Evolutionary conservation across 2,113 vertebrate genomes (phyloP).

Genomic region (Marcusenius ussheri): DNA sequence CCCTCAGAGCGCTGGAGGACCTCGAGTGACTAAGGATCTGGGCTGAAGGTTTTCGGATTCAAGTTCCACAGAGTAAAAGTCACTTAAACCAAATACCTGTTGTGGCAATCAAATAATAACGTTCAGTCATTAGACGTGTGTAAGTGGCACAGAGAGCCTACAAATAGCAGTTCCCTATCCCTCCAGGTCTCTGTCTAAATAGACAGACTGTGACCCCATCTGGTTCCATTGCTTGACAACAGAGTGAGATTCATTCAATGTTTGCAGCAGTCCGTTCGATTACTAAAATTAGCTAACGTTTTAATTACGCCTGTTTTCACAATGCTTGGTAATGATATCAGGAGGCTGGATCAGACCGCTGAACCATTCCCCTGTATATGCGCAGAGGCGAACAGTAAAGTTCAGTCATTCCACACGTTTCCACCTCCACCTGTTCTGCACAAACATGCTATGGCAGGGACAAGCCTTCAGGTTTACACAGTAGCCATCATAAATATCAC

Average conservation of each 20-base stretch:
- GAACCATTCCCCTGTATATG: not conserved
- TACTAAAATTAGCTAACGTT: not conserved
- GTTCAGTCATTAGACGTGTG: not conserved
- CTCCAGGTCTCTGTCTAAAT: not conserved
- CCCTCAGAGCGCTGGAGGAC: not conserved
- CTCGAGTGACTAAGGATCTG: not conserved
- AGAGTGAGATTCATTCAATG: not conserved
- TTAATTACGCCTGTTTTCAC: not conserved
- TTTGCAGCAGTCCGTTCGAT: not conserved
- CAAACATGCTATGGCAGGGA: not conserved
- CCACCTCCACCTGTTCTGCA: not conserved
- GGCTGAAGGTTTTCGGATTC: not conserved
- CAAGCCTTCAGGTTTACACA: not conserved
- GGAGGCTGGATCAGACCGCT: not conserved
- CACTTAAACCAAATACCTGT: not conserved
- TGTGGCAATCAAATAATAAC: not conserved
- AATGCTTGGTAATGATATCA: not conserved
- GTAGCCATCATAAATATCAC: not conserved
- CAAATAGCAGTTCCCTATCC: not conserved
- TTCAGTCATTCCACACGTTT: not conserved
- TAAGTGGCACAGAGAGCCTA: not conserved
- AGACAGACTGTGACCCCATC: not conserved
- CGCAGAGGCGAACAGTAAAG: not conserved
- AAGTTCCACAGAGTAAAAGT: not conserved
- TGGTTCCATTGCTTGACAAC: not conserved